Base-by-base conservation (phyloP, 2,888 invertebrate species). In the Conops quadrifasciatus region DNA sequence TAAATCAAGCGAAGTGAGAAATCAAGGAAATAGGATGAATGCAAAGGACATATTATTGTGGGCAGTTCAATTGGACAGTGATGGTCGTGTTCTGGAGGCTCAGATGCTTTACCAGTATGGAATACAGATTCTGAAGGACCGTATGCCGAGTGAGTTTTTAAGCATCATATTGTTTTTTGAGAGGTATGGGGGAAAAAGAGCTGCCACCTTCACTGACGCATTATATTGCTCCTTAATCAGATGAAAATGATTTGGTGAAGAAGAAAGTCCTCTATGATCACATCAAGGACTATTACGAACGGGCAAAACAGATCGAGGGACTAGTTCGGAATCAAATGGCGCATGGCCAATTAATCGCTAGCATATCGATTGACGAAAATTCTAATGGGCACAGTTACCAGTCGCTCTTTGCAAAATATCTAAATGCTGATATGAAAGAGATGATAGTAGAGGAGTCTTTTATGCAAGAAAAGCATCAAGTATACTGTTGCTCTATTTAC, bases 401-500 rank as follows among this genome's bases (percentile, higher is more conserved):
- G 71, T 87, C 88, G 59, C 82, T 96, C 26, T 94, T 97, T 86
- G 91, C 93, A 0, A 88, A 92, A 80, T 95, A 94, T 86, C 85
- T 96, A 56, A 93, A 93, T 81, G 90, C 91, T 60, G 89, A 90
- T 47, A 90, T 94, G 0, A 88, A 89, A 1, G 88, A 88, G 80
- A 92, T 96, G 49, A 85, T 90, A 71, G 88, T 97, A 53, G 94
- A 96, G 79, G 97, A 97, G 84, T 94, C 97, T 0, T 96, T 96
- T 78, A 90, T 97, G 68, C 87, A 93, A 77, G 89, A 88, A 75
- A 90, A 89, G 83, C 94, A 96, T 88, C 97, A 97, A 89, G 94
- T 95, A 79, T 4, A 7, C 36, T 26, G 49, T 19, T 7, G 3
- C 13, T 43, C 21, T 7, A 36, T 36, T 36, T 36, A 9, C 36